phyloP scores from a whole-genome alignment of 2,888 invertebrate genomes.

The Hydrotaea cyrtoneurina region DNA sequence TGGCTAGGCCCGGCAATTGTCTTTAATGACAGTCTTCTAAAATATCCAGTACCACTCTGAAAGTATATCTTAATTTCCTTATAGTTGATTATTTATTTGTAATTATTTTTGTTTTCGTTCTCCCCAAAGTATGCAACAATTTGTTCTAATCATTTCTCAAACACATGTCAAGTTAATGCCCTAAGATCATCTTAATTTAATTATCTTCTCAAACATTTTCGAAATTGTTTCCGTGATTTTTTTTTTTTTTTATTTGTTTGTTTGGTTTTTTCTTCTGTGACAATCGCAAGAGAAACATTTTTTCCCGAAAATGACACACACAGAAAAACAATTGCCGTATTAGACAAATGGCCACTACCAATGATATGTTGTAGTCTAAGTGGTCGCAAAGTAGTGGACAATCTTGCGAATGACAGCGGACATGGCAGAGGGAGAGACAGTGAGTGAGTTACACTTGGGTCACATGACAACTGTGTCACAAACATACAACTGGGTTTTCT shows the following conservation, averaged over 20 bases:
- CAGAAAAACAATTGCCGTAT: conserved; percentile 5
- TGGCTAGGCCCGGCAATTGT: too few relatives aligned
- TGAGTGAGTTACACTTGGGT: conserved; percentile 22
- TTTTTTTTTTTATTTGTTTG: not conserved
- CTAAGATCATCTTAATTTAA: conserved; percentile 13
- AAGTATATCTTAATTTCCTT: too few relatives aligned
- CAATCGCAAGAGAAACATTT: too few relatives aligned
- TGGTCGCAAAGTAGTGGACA: not conserved
- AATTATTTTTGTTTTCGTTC: not conserved
- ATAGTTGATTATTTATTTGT: too few relatives aligned
- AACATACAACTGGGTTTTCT: conserved; percentile 36
- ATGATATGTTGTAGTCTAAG: not conserved
- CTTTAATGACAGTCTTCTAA: too few relatives aligned
- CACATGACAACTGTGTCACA: conserved; percentile 46
- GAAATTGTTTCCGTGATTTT: too few relatives aligned
- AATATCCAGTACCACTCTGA: too few relatives aligned
- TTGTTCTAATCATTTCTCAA: not conserved
- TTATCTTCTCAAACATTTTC: not conserved
- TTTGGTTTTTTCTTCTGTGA: too few relatives aligned
- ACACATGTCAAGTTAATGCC: not conserved
- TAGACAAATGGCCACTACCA: not conserved
- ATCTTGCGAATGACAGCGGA: not conserved
- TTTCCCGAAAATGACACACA: not conserved
- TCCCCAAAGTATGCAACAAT: conserved; percentile 25
- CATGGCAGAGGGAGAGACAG: not conserved